Base-by-base conservation (phyloP, 2,888 invertebrate genomes). In the Morpho helenor region DNA sequence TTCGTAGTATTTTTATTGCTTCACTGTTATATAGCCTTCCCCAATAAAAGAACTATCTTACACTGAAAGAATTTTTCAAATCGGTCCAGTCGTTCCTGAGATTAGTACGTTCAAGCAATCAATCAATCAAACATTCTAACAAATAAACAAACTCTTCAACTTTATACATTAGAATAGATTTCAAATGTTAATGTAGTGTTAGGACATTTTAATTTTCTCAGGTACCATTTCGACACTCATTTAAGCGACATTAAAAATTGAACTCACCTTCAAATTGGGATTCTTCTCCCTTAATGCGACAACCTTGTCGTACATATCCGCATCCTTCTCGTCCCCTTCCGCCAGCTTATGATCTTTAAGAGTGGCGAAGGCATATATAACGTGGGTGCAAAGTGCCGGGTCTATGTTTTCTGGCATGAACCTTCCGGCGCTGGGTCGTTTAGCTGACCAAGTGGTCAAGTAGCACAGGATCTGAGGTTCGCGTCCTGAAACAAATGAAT, bases 361-460 rank as follows among this genome's bases (percentile, higher is more conserved):
- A 0, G 97, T 96, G 0, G 97, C 98, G 79, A 99, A 99, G 2
- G 99, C 97, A 78, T 97, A 99, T 60, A 99, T 95, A 44, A 99
- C 91, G 82, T 99, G 98, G 0, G 98, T 98, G 82, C 99, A 99
- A 0, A 98, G 94, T 9, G 92, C 93, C 0, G 98, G 92, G 75
- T 98, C 96, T 46, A 99, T 94, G 78, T 97, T 95, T 69, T 97
- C 97, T 0, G 98, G 98, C 62, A 93, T 93, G 86, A 97, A 99
- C 76, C 95, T 95, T 8, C 97, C 98, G 4, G 94, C 92, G 56
- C 97, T 96, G 0, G 96, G 96, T 56, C 98, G 93, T 81, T 98
- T 98, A 62, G 96, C 94, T 0, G 98, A 97, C 98, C 99, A 99
- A 71, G 97, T 98, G 2, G 99, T 98, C 80, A 98, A 93, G 83